These are phyloP conservation scores for Hyles euphorbiae DNA, from an alignment of 1,140 invertebrate species.

Conservation along the genomic window DNA sequence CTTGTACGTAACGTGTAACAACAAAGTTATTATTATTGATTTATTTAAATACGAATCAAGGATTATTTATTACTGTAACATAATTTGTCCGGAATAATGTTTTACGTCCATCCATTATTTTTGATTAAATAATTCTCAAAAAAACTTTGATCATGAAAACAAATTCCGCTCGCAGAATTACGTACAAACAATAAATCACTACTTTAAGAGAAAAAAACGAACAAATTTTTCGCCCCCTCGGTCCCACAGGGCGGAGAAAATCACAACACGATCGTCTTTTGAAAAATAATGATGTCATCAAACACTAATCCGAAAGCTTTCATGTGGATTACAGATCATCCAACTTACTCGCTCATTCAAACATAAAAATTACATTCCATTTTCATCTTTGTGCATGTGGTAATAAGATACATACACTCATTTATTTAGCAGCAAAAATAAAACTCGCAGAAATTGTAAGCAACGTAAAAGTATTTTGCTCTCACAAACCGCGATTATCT, in stretches of 20 bases:
- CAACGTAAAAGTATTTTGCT: slow-evolving; percentile 16
- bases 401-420: slow-evolving; percentile 9
- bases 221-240: slow-evolving; percentile 29
- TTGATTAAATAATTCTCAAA: background rate
- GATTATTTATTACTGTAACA: no score
- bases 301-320: slow-evolving; percentile 74
- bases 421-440: no score
- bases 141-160: no score
- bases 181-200: slow-evolving; percentile 58
- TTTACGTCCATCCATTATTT: slow-evolving; percentile 6
- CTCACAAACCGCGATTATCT: slow-evolving; percentile 36
- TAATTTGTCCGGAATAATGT: background rate
- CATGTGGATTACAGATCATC: slow-evolving; percentile 64
- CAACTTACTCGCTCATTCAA: slow-evolving; percentile 9
- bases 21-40: no score
- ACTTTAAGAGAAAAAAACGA: slow-evolving; percentile 31
- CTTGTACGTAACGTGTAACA: no score
- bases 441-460: slow-evolving; percentile 7
- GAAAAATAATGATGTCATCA: slow-evolving; percentile 74
- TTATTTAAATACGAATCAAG: no score
- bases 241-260: slow-evolving; percentile 47
- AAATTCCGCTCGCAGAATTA: slow-evolving; percentile 36
- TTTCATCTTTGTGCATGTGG: slow-evolving; percentile 27
- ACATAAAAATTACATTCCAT: slow-evolving; percentile 12
- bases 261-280: slow-evolving; percentile 68